Evolutionary conservation across 2,797 vertebrate genomes (phyloP).

Genomic region (Sebastolobus altivelis): DNA sequence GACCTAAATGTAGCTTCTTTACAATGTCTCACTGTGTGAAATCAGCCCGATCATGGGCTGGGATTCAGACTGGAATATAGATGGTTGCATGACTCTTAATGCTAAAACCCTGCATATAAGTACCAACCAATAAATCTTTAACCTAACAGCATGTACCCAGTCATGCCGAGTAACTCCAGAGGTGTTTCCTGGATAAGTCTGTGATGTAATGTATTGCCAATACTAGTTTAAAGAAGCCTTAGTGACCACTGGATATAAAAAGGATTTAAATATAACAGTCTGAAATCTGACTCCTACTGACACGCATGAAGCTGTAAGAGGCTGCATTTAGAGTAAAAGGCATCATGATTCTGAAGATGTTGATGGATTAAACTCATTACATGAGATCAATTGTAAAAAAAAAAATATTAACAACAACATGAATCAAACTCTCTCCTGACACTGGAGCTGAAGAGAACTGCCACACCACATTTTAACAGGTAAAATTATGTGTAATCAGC

Average conservation of each 20-base stretch:
- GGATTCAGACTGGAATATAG: constrained; percentile 5
- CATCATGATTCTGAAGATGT: constrained; percentile 16
- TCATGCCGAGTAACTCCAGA: background rate
- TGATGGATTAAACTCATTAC: constrained; percentile 17
- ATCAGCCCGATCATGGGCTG: background rate
- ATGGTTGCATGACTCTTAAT: constrained; percentile 6
- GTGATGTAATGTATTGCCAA: background rate
- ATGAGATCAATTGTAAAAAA: constrained; percentile 15
- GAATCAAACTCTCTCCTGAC: constrained; percentile 1
- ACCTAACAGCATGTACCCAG: background rate
- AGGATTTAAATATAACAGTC: background rate
- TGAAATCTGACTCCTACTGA: constrained; percentile 3
- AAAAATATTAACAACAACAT: constrained; percentile 1
- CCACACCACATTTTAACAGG: constrained; percentile 18
- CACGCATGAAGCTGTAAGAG: background rate
- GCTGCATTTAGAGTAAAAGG: constrained; percentile 18
- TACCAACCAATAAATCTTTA: background rate
- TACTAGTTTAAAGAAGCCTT: background rate
- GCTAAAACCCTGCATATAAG: background rate
- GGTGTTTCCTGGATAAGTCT: background rate
- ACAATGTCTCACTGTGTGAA: background rate
- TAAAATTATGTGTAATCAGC: constrained; percentile 31
- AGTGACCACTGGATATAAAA: background rate
- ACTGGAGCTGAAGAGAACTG: constrained; percentile 16
- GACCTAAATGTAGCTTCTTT: constrained; percentile 21